Base-by-base conservation (phyloP, 2,113 vertebrate genomes). In the Cavia porcellus region DNA sequence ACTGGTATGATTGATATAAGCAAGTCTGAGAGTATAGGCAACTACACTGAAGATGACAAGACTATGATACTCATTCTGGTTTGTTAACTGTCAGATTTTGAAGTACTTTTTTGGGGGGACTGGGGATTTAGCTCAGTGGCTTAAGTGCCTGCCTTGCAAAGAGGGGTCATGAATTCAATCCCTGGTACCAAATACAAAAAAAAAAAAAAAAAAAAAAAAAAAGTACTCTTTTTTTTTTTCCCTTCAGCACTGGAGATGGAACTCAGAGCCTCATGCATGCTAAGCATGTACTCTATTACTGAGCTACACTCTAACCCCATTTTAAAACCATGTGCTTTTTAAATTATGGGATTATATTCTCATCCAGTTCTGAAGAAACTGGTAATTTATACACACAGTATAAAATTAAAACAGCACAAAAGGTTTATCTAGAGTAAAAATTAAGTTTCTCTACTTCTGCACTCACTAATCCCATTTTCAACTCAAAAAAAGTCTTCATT, bases 351-450 rank as follows among this genome's bases (percentile, higher is more conserved):
- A 75, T 35, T 75, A 35, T 61, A 61, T 47, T 77, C 57, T 89
- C 72, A 89, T 17, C 11, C 38, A 77, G 22, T 77, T 89, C 24
- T 32, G n/a, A 38, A 38, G 75, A 45, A 77, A 77, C 74, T 77
- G 55, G 68, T 15, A 59, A 45, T 45, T 89, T 75, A 89, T 4
- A 79, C 4, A 89, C 13, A 77, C 32, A 62, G 22, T 12, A 50
- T 50, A 90, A n/a, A 90, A 89, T 89, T 79, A 8, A n/a, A 89
- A 89, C 30, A 50, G 20, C 38, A 77, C 38, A 61, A 89, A 89
- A 77, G 17, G n/a, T 88, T 3, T 59, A 10, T 88, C 59, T 15
- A 38, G 14, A 79, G 47, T 52, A 79, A 79, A 79, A 79, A 32
- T 25, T 79, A 50, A 47, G 42, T 79, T 61, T 50, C 20, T 22